These are phyloP conservation scores for Cantharis lateralis DNA, from an alignment of 2,888 invertebrate genomes.

Conservation along the genomic window DNA sequence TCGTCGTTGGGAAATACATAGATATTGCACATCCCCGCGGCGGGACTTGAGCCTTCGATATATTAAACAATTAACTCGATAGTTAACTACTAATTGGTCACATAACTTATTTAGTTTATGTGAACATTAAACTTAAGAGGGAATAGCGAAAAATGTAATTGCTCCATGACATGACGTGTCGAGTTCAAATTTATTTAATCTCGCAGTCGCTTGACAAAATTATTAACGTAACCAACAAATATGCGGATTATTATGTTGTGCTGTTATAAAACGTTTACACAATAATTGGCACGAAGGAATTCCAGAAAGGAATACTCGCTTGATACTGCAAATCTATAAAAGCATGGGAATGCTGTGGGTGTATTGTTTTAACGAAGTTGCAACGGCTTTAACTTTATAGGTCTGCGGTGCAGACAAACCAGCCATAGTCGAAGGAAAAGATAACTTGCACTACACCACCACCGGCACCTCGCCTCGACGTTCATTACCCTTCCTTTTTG, in stretches of 20 bases:
- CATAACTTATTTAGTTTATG: conserved; percentile 10
- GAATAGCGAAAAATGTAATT: conserved; percentile 11
- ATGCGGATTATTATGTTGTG: conserved; percentile 12
- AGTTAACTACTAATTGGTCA: conserved; percentile 17
- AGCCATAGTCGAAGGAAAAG: conserved; percentile 20
- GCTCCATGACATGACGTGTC: neutral
- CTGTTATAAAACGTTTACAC: conserved; percentile 14
- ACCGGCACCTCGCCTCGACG: conserved; percentile 15
- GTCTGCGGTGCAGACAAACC: conserved; percentile 31
- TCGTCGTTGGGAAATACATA: neutral
- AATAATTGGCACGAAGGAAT: conserved; percentile 27
- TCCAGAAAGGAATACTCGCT: conserved; percentile 19
- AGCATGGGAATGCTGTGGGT: conserved; percentile 32
- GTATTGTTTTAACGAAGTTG: conserved; percentile 28
- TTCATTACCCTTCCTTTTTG: conserved; percentile 26
- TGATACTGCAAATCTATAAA: conserved; percentile 29
- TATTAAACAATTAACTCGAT: conserved; percentile 14
- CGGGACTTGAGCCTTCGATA: too few species aligned
- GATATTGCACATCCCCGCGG: too few species aligned
- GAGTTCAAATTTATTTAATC: neutral
- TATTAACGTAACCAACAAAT: neutral
- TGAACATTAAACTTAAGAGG: conserved; percentile 12
- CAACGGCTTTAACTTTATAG: conserved; percentile 24
- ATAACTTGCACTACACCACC: conserved; percentile 14
- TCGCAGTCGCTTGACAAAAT: neutral